Base-by-base conservation (phyloP, 2,113 vertebrate genomes). In the Mormyrus lacerda region DNA sequence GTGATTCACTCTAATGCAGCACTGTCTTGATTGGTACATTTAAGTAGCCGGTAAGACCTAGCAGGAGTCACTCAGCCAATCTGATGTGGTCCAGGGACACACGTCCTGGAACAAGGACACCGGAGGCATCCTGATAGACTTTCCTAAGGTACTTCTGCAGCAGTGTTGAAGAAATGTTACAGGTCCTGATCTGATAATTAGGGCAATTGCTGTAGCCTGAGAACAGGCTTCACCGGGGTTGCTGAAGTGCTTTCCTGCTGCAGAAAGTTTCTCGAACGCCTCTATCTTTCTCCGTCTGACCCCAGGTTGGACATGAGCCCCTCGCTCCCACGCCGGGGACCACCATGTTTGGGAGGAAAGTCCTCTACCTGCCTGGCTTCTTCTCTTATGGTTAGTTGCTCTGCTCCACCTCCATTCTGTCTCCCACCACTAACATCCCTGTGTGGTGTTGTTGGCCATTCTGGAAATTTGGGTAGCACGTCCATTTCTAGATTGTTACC, bases 221-320 rank as follows among this genome's bases (percentile, higher is more conserved):
- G 9, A 45, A 47, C 82, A 45, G 39, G 19, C 82, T 42, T 83
- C 44, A 47, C 1, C 44, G 10, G 42, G 19, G 39, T 84, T 44
- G 19, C 24, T 47, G 2, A 45, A n/a, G 82, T 84, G 42, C 17
- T 45, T 44, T 84, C 79, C 79, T 83, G 79, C 19, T 47, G 1
- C 39, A 9, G 39, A n/a, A 47, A 83, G 42, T n/a, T 24, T 31
- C 21, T 83, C 3, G n/a, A 6, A 86, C n/a, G 17, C 13, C 15
- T 27, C 50, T 47, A n/a, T 53, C 35, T 88, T 17, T 88, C 39
- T 87, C 27, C 47, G 8, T 85, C 93, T 84, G 19, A 9, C 51
- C 91, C 58, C 92, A 98, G 97, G 96, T 98, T 0, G 97, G 97
- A 11, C 97, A 98, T 0, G 97, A 98, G 91, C 97, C 97, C 10